Evolutionary conservation across 1,140 invertebrate species (phyloP).

Genomic region (Octopus bimaculoides): DNA sequence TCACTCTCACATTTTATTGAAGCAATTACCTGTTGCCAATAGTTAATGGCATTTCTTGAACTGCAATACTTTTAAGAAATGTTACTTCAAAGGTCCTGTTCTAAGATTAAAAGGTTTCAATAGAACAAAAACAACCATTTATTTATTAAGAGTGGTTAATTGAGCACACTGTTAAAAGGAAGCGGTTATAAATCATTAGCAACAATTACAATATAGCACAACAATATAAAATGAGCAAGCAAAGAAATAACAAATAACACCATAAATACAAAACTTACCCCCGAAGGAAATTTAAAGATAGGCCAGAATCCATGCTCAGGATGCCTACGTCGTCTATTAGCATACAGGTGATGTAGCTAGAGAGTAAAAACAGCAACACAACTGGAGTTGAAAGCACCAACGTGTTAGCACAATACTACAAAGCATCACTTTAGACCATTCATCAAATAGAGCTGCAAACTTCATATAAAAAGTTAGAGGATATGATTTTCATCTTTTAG

Average conservation of each 20-base stretch:
- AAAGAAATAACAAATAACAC: background rate
- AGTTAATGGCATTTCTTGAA: too few relatives aligned
- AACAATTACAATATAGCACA: constrained; percentile 7
- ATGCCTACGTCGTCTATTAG: constrained; percentile 13
- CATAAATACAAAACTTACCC: constrained; percentile 15
- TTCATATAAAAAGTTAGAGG: background rate
- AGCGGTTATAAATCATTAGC: constrained; percentile 6
- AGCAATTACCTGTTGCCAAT: too few relatives aligned
- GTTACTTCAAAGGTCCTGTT: too few relatives aligned
- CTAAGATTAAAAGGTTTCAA: too few relatives aligned
- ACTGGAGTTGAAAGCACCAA: constrained; percentile 14
- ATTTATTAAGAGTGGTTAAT: constrained; percentile 5
- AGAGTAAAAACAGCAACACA: constrained; percentile 15
- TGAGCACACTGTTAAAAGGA: constrained; percentile 4
- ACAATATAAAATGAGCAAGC: constrained; percentile 3
- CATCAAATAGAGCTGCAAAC: constrained; percentile 10
- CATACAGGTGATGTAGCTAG: constrained; percentile 14
- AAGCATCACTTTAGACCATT: constrained; percentile 11
- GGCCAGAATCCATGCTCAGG: constrained; percentile 14
- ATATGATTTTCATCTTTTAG: too few relatives aligned
- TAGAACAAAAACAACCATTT: background rate
- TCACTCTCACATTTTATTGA: too few relatives aligned
- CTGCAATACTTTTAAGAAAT: too few relatives aligned
- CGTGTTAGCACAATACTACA: constrained; percentile 15
- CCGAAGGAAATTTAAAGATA: constrained; percentile 13